Percentiles rank a stretch among this genome's conserved stretches.
phyloP scores from a whole-genome alignment of 1,140 invertebrate genomes.

The Drosophila kurseongensis region DNA sequence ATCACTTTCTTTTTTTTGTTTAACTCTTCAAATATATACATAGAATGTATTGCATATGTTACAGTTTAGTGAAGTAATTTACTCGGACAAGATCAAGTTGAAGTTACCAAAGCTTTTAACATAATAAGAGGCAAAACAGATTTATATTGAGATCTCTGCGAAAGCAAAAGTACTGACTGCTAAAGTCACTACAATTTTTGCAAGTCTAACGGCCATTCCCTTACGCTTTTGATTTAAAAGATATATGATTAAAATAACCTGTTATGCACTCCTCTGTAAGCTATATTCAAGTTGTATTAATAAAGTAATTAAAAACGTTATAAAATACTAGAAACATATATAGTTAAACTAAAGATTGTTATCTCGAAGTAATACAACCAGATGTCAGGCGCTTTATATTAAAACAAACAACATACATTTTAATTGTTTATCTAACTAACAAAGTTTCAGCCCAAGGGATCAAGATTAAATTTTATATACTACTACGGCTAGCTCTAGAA shows the following conservation, averaged over 20 bases:
- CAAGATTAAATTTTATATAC: conserved; percentile 37
- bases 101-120: conserved; percentile 10
- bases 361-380: background rate
- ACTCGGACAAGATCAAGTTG: background rate
- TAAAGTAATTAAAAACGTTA: conserved; percentile 10
- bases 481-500: conserved; percentile 18
- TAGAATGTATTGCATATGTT: background rate
- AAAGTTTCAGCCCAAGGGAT: conserved; percentile 34
- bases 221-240: conserved; percentile 38
- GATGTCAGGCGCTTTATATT: conserved; percentile 7
- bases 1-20: conserved; percentile 3
- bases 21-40: background rate
- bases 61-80: conserved; percentile 2
- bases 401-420: conserved; percentile 15
- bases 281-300: conserved; percentile 8
- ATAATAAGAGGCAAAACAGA: conserved; percentile 7
- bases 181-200: background rate
- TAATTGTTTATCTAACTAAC: conserved; percentile 11
- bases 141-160: conserved; percentile 33
- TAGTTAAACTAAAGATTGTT: background rate
- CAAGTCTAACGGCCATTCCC: conserved; percentile 32
- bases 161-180: conserved; percentile 24
- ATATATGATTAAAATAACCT: conserved; percentile 4
- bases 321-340: background rate
- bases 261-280: conserved; percentile 27